phyloP scores from a whole-genome alignment of 1,140 invertebrate species.

The Drosophila ironensis region DNA sequence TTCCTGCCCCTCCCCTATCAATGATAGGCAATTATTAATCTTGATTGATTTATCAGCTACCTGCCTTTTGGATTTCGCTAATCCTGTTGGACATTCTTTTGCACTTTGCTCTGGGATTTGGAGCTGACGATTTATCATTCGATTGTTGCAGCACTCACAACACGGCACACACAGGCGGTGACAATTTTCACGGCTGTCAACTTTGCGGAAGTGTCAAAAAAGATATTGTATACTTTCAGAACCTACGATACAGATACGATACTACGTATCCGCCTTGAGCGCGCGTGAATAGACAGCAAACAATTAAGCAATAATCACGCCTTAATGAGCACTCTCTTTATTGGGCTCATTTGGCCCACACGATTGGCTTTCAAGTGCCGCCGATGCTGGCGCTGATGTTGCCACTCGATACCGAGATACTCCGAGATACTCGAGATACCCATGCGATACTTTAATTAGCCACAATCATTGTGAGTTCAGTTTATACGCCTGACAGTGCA shows the following conservation, averaged over 20 bases:
- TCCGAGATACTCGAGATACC: not conserved
- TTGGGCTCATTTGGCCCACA: slow-evolving; percentile 20
- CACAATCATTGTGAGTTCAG: slow-evolving; percentile 42
- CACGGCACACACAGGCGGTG: slow-evolving; percentile 48
- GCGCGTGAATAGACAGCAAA: slow-evolving; percentile 45
- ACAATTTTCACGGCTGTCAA: slow-evolving; percentile 81
- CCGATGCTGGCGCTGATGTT: slow-evolving; percentile 49
- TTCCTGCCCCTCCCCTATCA: not conserved
- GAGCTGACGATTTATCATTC: slow-evolving; percentile 64
- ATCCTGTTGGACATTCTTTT: slow-evolving; percentile 78
- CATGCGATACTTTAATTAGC: slow-evolving; percentile 58
- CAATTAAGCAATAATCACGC: slow-evolving; percentile 77
- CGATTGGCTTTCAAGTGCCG: slow-evolving; percentile 73
- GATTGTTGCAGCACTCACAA: slow-evolving; percentile 63
- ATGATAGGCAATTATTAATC: slow-evolving; percentile 71
- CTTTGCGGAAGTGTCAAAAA: slow-evolving; percentile 78
- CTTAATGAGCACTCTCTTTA: slow-evolving; percentile 66
- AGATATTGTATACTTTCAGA: slow-evolving; percentile 50
- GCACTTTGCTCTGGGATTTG: slow-evolving; percentile 47
- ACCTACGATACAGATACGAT: slow-evolving; percentile 14
- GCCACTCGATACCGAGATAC: slow-evolving; percentile 14
- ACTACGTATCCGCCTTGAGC: slow-evolving; percentile 63
- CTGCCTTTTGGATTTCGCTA: slow-evolving; percentile 33
- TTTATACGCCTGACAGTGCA: slow-evolving; percentile 23
- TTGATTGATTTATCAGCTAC: slow-evolving; percentile 74